These are phyloP conservation scores for Intellagama lesueurii DNA, from an alignment of 2,797 vertebrate species.

Conservation along the genomic window DNA sequence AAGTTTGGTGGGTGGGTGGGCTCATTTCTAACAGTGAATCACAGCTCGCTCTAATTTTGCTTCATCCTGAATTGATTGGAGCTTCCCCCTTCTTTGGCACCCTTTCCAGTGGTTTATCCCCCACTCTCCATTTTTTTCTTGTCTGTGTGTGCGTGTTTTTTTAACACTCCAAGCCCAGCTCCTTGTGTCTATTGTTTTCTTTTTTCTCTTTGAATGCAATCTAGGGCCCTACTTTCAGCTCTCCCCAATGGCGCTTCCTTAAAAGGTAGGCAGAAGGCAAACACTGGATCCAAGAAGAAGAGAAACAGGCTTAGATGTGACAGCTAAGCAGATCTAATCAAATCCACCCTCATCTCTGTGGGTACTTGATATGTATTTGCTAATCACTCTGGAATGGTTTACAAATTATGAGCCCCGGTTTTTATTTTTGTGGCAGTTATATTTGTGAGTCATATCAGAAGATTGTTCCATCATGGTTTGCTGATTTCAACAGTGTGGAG, in stretches of 20 bases:
- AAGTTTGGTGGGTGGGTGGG: neutral
- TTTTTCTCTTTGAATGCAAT: neutral
- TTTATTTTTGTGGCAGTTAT: constrained; percentile 5
- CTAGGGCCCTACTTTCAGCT: neutral
- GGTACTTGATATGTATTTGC: neutral
- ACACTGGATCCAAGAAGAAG: neutral
- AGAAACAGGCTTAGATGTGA: neutral
- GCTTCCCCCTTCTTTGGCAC: neutral
- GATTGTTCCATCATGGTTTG: neutral
- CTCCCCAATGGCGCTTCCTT: neutral
- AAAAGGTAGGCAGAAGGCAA: neutral
- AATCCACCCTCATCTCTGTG: neutral
- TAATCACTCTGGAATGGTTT: constrained; percentile 32
- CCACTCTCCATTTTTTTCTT: neutral
- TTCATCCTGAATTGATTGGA: neutral
- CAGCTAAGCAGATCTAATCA: neutral
- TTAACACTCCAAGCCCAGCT: neutral
- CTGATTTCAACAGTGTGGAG: neutral
- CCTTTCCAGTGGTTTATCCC: neutral
- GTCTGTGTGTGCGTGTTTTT: neutral
- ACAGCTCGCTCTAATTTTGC: neutral
- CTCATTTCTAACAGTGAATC: neutral
- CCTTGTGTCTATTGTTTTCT: neutral
- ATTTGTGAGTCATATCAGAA: constrained; percentile 9
- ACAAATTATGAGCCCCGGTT: constrained; percentile 4